A percentile compares a stretch with the other conserved stretches of the same genome.
Conservation (phyloP, 2,888 invertebrate species). For the Nymphalis c-album region DNA sequence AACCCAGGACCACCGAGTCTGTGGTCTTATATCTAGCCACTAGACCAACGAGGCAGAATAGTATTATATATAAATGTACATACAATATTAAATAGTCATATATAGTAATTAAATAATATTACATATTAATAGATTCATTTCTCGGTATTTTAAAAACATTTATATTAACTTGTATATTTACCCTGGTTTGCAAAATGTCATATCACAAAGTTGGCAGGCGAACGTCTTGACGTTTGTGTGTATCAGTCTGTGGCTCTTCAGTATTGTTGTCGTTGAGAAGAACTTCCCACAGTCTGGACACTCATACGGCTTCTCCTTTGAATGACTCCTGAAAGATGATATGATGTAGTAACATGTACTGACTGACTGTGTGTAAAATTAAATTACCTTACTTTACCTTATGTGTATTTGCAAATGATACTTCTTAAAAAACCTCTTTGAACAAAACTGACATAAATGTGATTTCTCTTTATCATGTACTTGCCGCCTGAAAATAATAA, state of each 20-base stretch:
- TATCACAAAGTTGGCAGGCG: slow-evolving; percentile 58
- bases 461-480: slow-evolving; percentile 71
- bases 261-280: slow-evolving; percentile 50
- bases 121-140: too few species aligned
- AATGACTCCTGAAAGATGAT: slow-evolving; percentile 57
- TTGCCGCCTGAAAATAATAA: slow-evolving; percentile 55
- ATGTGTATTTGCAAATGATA: slow-evolving; percentile 67
- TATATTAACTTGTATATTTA: too few species aligned
- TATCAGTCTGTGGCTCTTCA: slow-evolving; percentile 59
- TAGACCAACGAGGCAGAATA: too few species aligned
- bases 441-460: slow-evolving; percentile 73
- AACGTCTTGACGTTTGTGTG: slow-evolving; percentile 54
- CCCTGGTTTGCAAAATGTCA: slow-evolving; percentile 58
- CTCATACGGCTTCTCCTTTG: slow-evolving; percentile 67
- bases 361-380: too few species aligned
- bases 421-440: slow-evolving; percentile 74
- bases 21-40: too few species aligned
- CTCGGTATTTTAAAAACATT: too few species aligned
- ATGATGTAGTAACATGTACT: neutral
- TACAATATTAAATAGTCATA: too few species aligned
- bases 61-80: too few species aligned
- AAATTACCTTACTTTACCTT: too few species aligned
- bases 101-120: too few species aligned
- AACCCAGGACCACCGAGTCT: too few species aligned
- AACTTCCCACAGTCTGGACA: slow-evolving; percentile 64